phyloP scores from a whole-genome alignment of 2,888 invertebrate genomes.

The Bimastos eiseni region DNA sequence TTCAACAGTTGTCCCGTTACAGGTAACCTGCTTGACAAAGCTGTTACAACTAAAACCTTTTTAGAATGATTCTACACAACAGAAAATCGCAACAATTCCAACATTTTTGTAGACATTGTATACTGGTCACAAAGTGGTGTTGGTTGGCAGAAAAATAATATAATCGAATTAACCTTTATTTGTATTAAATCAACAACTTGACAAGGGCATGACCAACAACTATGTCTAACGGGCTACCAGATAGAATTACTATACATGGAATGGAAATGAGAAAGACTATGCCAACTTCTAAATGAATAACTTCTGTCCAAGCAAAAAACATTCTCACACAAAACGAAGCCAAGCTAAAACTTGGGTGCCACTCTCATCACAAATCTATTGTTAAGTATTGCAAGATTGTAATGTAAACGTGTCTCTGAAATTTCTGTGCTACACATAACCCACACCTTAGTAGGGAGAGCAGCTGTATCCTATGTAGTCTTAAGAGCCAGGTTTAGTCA shows the following conservation, averaged over 20 bases:
- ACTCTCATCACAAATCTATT: neutral
- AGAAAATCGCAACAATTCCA: neutral
- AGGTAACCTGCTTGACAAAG: neutral
- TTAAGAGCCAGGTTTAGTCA: no score
- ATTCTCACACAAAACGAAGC: neutral
- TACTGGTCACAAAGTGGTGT: neutral
- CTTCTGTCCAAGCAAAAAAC: neutral
- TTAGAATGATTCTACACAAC: neutral
- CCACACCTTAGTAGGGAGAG: no score
- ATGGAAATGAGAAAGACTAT: neutral
- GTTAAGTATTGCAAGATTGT: neutral
- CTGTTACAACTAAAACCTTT: neutral
- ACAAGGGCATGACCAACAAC: neutral
- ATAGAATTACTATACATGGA: neutral
- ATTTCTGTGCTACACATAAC: no score
- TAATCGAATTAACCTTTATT: neutral
- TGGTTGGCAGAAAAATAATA: neutral
- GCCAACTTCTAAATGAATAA: neutral
- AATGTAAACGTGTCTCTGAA: no score
- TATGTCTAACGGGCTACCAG: neutral
- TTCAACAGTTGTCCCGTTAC: neutral
- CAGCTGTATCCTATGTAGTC: no score
- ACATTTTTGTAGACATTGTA: constrained; percentile 1
- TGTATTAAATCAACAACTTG: neutral
- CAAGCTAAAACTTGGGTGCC: neutral